Conservation (phyloP, 2,797 vertebrate species). For the Onychomys torridus region DNA sequence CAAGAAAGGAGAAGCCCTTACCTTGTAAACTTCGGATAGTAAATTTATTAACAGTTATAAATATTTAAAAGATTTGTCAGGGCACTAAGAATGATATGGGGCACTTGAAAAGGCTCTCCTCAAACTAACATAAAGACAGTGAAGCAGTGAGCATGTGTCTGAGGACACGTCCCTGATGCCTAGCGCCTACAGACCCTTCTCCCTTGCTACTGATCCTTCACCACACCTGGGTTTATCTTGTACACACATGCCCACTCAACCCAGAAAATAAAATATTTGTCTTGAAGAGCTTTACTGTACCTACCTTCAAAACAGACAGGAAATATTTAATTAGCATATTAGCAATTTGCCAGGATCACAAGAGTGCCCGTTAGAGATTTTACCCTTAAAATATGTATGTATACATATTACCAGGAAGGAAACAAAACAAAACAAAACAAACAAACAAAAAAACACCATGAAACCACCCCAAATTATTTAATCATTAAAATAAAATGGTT, state of each 20-base stretch:
- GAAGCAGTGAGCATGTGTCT: slow-evolving; percentile 36
- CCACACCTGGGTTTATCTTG: neutral
- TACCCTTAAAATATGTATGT: slow-evolving; percentile 11
- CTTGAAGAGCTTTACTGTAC: slow-evolving; percentile 20
- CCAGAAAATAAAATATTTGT: neutral
- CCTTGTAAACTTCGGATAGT: slow-evolving; percentile 55
- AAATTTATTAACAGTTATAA: slow-evolving; percentile 38
- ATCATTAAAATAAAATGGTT: slow-evolving; percentile 48
- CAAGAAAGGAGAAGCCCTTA: slow-evolving; percentile 70
- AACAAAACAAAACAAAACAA: neutral
- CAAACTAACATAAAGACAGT: slow-evolving; percentile 49
- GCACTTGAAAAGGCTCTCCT: slow-evolving; percentile 12
- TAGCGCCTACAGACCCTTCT: slow-evolving; percentile 47
- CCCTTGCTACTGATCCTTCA: neutral
- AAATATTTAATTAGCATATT: slow-evolving; percentile 37
- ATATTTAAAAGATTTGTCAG: slow-evolving; percentile 31
- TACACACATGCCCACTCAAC: neutral
- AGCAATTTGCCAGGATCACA: slow-evolving; percentile 54
- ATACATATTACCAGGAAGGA: neutral
- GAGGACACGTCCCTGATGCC: neutral
- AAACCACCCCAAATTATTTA: slow-evolving; percentile 44
- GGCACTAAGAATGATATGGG: slow-evolving; percentile 45
- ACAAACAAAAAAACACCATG: neutral
- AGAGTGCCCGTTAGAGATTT: slow-evolving; percentile 41
- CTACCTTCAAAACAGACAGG: slow-evolving; percentile 14